Percentiles rank a stretch among this genome's conserved stretches.
Evolutionary conservation across 1,140 invertebrate species (phyloP).

Genomic region (Coenobita brevimanus): DNA sequence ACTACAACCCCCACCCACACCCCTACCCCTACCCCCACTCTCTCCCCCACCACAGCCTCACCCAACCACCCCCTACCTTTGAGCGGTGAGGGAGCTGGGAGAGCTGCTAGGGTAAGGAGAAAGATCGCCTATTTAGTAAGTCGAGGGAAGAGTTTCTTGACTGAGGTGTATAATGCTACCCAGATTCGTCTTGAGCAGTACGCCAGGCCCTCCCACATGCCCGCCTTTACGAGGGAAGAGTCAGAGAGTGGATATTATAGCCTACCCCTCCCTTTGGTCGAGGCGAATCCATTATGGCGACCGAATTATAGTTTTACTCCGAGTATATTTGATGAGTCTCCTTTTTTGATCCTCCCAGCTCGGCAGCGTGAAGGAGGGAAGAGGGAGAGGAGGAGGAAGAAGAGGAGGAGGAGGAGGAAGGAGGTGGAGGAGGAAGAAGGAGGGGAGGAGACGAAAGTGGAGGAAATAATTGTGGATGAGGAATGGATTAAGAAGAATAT

Average conservation of each 20-base stretch:
- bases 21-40: background rate
- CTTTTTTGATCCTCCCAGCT: too few species aligned
- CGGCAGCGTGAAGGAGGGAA: background rate
- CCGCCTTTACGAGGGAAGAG: background rate
- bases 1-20: background rate
- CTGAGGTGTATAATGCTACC: slow-evolving; percentile 54
- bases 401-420: background rate
- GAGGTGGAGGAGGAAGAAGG: background rate
- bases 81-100: background rate
- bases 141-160: slow-evolving; percentile 39
- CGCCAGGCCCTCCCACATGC: background rate
- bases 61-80: background rate
- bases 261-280: slow-evolving; percentile 12
- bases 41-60: background rate
- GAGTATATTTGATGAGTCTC: too few species aligned
- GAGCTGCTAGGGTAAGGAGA: background rate
- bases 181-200: slow-evolving; percentile 41
- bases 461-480: slow-evolving; percentile 21
- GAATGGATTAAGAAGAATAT: slow-evolving; percentile 62
- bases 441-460: background rate
- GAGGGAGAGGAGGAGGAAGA: background rate
- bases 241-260: slow-evolving; percentile 34
- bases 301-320: background rate
- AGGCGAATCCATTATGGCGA: slow-evolving; percentile 17
- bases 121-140: slow-evolving; percentile 27